These are phyloP conservation scores for Eilema caniola DNA, from an alignment of 2,888 invertebrate species.

Conservation along the genomic window DNA sequence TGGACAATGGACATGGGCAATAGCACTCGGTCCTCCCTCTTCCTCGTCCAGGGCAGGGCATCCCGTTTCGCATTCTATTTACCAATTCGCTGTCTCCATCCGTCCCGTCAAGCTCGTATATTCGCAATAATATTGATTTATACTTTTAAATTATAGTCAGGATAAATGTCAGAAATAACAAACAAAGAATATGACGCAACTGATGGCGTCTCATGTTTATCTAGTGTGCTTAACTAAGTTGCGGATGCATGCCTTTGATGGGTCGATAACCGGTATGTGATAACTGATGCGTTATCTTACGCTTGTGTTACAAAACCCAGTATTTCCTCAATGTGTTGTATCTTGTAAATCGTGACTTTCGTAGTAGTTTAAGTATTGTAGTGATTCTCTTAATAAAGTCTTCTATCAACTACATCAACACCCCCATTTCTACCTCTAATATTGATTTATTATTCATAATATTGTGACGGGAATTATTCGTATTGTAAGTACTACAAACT, in stretches of 20 bases:
- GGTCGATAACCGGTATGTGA: conserved; percentile 12
- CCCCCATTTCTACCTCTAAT: background rate
- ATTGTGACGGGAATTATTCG: too few species aligned
- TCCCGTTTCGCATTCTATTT: background rate
- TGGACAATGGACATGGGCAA: background rate
- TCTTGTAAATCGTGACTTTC: background rate
- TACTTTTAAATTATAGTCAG: background rate
- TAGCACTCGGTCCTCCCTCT: too few species aligned
- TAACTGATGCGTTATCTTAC: conserved; percentile 6
- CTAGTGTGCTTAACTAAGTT: background rate
- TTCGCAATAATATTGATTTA: background rate
- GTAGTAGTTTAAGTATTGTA: background rate
- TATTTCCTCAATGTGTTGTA: background rate
- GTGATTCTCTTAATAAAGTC: background rate
- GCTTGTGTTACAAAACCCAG: background rate
- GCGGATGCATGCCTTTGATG: background rate
- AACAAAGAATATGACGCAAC: background rate
- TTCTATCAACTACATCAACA: background rate
- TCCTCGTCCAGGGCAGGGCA: background rate
- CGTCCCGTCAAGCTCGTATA: background rate
- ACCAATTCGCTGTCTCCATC: background rate
- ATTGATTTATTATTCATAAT: background rate
- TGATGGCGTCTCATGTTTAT: conserved; percentile 2
- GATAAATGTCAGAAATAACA: background rate
- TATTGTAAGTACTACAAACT: background rate